Percentiles rank a stretch among this genome's conserved stretches.
phyloP scores from a whole-genome alignment of 2,113 vertebrate species.

The Mandrillus leucophaeus region DNA sequence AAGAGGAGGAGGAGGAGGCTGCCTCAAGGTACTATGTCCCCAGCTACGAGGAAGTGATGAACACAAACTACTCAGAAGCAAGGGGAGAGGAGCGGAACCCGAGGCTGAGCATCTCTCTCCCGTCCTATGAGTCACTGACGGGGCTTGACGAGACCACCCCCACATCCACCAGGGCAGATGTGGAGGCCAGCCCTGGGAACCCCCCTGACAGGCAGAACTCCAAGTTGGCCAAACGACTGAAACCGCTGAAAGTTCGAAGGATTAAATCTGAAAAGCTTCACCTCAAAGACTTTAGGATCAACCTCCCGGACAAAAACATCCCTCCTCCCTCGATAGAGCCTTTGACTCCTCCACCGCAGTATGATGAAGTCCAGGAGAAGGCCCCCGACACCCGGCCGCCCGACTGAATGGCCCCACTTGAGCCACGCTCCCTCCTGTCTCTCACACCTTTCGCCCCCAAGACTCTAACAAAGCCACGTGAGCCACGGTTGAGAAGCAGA shows the following conservation, averaged over 20 bases:
- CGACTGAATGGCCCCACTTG: constrained; percentile 43
- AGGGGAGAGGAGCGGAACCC: constrained; percentile 80
- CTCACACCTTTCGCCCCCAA: background rate
- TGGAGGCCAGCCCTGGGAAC: background rate
- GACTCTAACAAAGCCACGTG: background rate
- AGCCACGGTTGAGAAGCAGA: fast-evolving
- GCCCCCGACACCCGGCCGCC: constrained; percentile 59
- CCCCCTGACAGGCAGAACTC: constrained; percentile 79
- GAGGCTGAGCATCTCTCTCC: constrained; percentile 89
- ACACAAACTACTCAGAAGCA: constrained; percentile 78
- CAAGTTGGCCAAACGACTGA: constrained; percentile 87
- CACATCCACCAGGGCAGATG: fast-evolving
- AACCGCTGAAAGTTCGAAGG: constrained; percentile 92
- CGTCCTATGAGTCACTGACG: constrained; percentile 94
- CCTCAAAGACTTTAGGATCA: constrained; percentile 88
- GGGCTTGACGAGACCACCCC: constrained; percentile 77
- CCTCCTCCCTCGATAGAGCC: constrained; percentile 90
- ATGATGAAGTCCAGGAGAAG: constrained; percentile 88
- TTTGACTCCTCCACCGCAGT: constrained; percentile 94
- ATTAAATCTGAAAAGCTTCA: constrained; percentile 95
- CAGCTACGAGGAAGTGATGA: constrained; percentile 95
- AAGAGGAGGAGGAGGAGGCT: constrained; percentile 74
- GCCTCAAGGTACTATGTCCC: constrained; percentile 88
- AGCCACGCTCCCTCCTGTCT: background rate
- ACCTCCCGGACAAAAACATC: constrained; percentile 80